Conservation (phyloP, 30 jellyfish, hydroid and myxozoan genomes). For the Phacellophora camtschatica region DNA sequence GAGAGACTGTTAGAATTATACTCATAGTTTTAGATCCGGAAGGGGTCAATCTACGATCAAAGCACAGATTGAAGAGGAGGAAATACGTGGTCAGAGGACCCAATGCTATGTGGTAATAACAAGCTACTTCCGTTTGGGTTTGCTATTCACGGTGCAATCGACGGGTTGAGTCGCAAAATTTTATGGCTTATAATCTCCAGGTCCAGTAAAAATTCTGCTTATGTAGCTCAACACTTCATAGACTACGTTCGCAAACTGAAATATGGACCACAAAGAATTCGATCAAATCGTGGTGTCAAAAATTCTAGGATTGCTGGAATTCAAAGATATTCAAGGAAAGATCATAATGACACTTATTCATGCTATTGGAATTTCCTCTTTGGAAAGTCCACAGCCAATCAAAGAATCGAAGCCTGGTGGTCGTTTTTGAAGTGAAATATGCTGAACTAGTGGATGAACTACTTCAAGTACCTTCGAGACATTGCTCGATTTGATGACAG, state of each 20-base stretch:
- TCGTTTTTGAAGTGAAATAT: background rate
- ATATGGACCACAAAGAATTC: background rate
- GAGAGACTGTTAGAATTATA: background rate
- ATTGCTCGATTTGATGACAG: constrained; percentile 1
- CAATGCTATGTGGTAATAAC: constrained; percentile 32
- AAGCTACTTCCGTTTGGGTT: constrained; percentile 43
- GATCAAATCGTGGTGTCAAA: constrained; percentile 47
- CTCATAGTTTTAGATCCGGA: background rate
- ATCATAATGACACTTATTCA: background rate
- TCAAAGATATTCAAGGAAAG: background rate
- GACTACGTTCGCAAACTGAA: background rate
- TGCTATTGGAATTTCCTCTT: background rate
- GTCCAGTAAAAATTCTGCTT: constrained; percentile 13
- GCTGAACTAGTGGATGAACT: constrained; percentile 7
- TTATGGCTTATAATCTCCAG: constrained; percentile 35
- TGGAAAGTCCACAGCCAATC: constrained; percentile 43
- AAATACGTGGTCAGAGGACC: constrained; percentile 33
- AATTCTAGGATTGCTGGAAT: constrained; percentile 14
- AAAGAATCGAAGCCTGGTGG: constrained; percentile 61
- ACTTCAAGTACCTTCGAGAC: constrained; percentile 32
- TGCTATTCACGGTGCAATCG: constrained; percentile 44
- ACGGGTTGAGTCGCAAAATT: constrained; percentile 41
- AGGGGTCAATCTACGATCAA: background rate
- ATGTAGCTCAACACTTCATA: background rate
- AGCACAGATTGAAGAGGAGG: constrained; percentile 13